phyloP scores from a whole-genome alignment of 2,888 invertebrate genomes.

The Brachyptera risi region DNA sequence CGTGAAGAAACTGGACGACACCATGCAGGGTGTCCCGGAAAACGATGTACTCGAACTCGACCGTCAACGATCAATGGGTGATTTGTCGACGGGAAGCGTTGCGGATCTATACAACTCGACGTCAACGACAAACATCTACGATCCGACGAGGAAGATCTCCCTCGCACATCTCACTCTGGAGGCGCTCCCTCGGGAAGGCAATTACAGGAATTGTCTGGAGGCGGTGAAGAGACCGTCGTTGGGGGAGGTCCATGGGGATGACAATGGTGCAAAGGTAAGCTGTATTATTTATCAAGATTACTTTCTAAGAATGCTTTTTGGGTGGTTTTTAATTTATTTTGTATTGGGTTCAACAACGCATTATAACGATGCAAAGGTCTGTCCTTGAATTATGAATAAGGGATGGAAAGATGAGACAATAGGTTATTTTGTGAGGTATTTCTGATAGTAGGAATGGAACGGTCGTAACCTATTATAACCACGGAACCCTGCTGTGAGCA shows the following conservation, averaged over 20 bases:
- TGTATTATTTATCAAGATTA: background rate
- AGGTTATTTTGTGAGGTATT: too few relatives aligned
- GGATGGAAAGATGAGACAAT: too few relatives aligned
- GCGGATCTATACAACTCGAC: conserved; percentile 12
- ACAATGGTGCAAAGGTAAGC: conserved; percentile 47
- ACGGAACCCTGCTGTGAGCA: too few relatives aligned
- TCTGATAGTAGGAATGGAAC: too few relatives aligned
- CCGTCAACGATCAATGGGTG: background rate
- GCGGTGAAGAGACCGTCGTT: conserved; percentile 77
- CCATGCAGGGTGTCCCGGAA: conserved; percentile 31
- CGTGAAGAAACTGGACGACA: conserved; percentile 24
- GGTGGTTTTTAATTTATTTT: too few relatives aligned
- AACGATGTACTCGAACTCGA: conserved; percentile 28
- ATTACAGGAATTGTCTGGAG: conserved; percentile 73
- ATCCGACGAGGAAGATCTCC: conserved; percentile 49
- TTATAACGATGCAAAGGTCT: too few relatives aligned
- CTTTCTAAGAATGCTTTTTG: too few relatives aligned
- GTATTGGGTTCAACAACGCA: too few relatives aligned
- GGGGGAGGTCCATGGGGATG: conserved; percentile 73
- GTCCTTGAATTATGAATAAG: too few relatives aligned
- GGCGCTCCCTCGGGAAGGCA: conserved; percentile 74
- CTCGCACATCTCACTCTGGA: conserved; percentile 69
- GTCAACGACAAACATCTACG: conserved; percentile 16
- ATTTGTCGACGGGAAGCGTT: background rate
- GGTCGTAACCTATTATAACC: too few relatives aligned